Percentiles rank a stretch among this genome's conserved stretches.
Evolutionary conservation across 2,113 vertebrate genomes (phyloP).

Genomic region (Forbesichthys papilliferus): DNA sequence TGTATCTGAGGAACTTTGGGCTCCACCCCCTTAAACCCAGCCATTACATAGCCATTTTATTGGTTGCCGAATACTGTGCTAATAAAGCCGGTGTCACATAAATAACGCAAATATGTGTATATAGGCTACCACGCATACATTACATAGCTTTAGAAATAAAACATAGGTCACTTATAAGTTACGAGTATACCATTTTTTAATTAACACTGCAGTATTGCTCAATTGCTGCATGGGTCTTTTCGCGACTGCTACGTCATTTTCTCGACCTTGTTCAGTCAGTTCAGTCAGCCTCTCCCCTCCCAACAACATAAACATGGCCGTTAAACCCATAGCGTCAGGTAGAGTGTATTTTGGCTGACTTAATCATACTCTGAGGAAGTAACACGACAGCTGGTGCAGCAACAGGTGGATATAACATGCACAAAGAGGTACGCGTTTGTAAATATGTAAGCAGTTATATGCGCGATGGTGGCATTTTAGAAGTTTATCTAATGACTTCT

Average conservation of each 20-base stretch:
- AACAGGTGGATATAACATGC: constrained; percentile 51
- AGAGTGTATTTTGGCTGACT: constrained; percentile 51
- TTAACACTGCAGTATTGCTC: too few species aligned
- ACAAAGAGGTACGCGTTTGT: neutral
- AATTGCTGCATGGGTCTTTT: too few species aligned
- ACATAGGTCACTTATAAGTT: too few species aligned
- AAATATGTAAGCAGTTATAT: neutral
- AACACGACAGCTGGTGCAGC: constrained; percentile 17
- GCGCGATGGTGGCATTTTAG: neutral
- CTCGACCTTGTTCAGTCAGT: neutral
- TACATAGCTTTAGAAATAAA: too few species aligned
- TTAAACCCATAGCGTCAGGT: constrained; percentile 44
- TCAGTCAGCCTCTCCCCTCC: neutral
- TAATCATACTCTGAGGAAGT: constrained; percentile 63
- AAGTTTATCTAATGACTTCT: constrained; percentile 45
- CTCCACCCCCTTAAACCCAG: neutral
- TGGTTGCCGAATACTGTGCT: neutral
- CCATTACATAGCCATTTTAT: neutral
- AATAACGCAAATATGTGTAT: neutral
- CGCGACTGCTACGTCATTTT: too few species aligned
- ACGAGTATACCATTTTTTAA: too few species aligned
- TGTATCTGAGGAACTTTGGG: neutral
- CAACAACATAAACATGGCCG: constrained; percentile 68
- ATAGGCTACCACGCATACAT: too few species aligned
- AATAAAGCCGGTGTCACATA: neutral